Evolutionary conservation across 1,140 invertebrate species (phyloP).

Genomic region (Paralvinella palmiformis): DNA sequence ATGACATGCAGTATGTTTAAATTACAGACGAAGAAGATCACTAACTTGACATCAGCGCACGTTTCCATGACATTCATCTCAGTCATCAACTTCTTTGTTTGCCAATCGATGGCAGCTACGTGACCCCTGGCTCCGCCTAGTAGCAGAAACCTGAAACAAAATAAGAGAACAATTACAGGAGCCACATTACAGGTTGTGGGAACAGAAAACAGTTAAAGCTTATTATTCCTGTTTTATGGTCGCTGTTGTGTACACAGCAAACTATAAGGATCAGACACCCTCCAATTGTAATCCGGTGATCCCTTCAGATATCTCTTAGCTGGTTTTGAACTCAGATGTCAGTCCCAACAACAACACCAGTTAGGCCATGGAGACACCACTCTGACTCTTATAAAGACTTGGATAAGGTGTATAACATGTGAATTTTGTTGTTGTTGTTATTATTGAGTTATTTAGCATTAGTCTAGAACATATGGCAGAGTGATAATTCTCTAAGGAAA

Average conservation of each 20-base stretch:
- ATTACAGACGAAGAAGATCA: not conserved
- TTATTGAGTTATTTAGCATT: too few relatives aligned
- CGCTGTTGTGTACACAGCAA: not conserved
- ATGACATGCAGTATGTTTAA: not conserved
- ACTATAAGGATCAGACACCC: not conserved
- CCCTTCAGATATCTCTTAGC: not conserved
- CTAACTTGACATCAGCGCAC: slow-evolving; percentile 74
- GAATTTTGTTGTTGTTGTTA: too few relatives aligned
- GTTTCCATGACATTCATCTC: slow-evolving; percentile 98
- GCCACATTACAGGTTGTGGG: not conserved
- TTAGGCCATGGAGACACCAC: too few relatives aligned
- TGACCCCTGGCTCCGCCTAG: slow-evolving; percentile 88
- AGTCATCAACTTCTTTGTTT: slow-evolving; percentile 88
- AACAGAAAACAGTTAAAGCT: not conserved
- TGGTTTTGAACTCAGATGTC: too few relatives aligned
- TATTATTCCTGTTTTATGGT: not conserved
- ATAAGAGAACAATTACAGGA: not conserved
- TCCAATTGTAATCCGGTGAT: not conserved
- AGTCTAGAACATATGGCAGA: too few relatives aligned
- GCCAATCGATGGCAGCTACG: slow-evolving; percentile 94
- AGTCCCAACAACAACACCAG: too few relatives aligned
- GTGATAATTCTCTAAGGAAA: too few relatives aligned
- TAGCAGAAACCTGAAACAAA: slow-evolving; percentile 60
- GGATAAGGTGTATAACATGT: too few relatives aligned
- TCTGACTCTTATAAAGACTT: too few relatives aligned